Evolutionary conservation across 2,113 vertebrate species (phyloP).

Genomic region (Gopherus flavomarginatus): DNA sequence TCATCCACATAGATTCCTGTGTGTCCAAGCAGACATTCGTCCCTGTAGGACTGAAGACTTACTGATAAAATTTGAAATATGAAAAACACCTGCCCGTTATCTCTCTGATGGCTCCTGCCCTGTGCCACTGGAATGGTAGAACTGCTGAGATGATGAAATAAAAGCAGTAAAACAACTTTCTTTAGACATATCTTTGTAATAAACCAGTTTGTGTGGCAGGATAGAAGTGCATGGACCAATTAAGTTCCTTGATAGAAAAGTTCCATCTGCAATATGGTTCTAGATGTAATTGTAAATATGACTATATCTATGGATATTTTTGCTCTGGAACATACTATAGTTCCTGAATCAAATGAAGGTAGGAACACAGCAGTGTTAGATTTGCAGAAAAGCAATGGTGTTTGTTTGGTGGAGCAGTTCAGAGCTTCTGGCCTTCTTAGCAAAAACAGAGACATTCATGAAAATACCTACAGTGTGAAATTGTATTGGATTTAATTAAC

Average conservation of each 20-base stretch:
- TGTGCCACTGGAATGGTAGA: rapidly evolving
- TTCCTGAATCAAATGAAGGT: slow-evolving; percentile 17
- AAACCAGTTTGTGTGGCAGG: not conserved
- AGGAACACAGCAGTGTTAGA: not conserved
- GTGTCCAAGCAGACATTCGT: not conserved
- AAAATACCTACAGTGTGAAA: not conserved
- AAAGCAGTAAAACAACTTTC: not conserved
- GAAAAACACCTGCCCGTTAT: not conserved
- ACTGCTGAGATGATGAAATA: not conserved
- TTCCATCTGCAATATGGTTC: not conserved
- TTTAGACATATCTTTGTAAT: not conserved
- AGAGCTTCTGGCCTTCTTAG: not conserved
- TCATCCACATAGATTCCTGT: not conserved
- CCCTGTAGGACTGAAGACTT: not conserved
- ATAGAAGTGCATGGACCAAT: not conserved
- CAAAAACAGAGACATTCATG: not conserved
- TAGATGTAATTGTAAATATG: not conserved
- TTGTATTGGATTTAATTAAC: not conserved
- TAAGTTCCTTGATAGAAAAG: not conserved
- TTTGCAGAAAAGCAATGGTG: slow-evolving; percentile 8
- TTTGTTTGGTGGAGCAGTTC: not conserved
- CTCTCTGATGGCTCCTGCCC: not conserved
- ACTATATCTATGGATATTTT: not conserved
- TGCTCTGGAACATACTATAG: not conserved
- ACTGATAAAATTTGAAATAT: not conserved